Evolutionary conservation across 2,113 vertebrate species (phyloP).

Genomic region (Varanus salvator): DNA sequence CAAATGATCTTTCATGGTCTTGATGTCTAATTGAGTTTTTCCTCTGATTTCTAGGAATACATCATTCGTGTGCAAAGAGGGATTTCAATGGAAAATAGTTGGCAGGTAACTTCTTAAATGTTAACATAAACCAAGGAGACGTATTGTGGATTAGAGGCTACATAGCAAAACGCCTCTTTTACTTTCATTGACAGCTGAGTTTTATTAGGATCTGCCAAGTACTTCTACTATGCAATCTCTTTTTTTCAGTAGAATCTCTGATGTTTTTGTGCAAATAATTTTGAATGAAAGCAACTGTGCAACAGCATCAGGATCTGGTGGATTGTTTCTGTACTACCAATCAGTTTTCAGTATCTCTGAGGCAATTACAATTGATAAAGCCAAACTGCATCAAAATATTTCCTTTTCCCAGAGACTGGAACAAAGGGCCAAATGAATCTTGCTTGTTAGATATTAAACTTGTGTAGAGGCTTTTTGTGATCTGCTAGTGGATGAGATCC

Average conservation of each 20-base stretch:
- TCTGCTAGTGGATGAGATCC: neutral
- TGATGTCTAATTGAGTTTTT: slow-evolving; percentile 36
- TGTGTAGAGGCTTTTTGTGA: neutral
- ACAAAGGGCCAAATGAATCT: neutral
- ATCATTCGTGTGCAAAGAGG: slow-evolving; percentile 97
- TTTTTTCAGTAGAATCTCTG: neutral
- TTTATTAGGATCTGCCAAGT: too few species aligned
- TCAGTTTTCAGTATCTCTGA: neutral
- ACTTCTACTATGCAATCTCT: neutral
- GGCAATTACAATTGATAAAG: neutral
- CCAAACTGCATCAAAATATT: neutral
- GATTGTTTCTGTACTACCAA: neutral
- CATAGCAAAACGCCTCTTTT: neutral
- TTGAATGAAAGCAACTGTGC: neutral
- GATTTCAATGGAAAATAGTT: slow-evolving; percentile 92
- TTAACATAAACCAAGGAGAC: neutral
- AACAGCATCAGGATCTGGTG: neutral
- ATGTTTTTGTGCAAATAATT: neutral
- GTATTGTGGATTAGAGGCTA: neutral
- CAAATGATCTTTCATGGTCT: slow-evolving; percentile 14
- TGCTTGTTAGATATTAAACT: neutral
- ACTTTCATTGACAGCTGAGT: neutral
- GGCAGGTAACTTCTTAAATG: slow-evolving; percentile 87
- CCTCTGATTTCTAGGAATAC: slow-evolving; percentile 85
- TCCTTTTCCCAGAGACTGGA: neutral